Evolutionary conservation across 1,140 invertebrate species (phyloP), one percentile per base, ranked within the genome.

Genomic region (Cephus cinctus): DNA sequence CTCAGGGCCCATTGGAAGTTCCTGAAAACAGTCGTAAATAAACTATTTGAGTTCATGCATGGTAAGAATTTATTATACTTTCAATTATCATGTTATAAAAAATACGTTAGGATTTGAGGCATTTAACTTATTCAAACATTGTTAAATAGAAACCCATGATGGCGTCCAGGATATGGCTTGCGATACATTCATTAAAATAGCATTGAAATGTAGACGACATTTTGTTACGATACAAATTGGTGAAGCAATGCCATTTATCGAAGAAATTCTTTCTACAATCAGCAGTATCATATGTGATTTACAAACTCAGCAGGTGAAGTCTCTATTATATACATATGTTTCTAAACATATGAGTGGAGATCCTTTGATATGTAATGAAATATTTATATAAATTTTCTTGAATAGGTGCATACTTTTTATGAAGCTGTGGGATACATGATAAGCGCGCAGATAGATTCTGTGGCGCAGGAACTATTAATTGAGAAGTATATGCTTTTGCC

Each of bases 31-130:
- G 98, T 99, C 66, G 96, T 99, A 35, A 99, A 99, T 80, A 99
- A 99, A 80, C 80, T 99, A 23, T 99, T 99, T 80, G 98, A 99
- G 79, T 99, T 99, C 74, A 99, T 99, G 98, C 98, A 99, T 78
- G 89, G 86, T 88, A 65, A 76, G 77, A 59, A 23, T 42, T 16
- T n/a, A n/a, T n/a, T n/a, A n/a, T n/a, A n/a, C n/a, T n/a, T n/a
- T 43, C 36, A 34, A 38, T 16, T 15, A 9, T 21, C 1, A 15
- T 6, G 4, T n/a, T 12, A 27, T 31, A 16, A n/a, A n/a, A n/a
- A n/a, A n/a, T n/a, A n/a, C n/a, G n/a, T 32, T 46, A 27, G 18
- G 36, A 31, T 38, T 25, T 41, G 11, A 45, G 1, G 16, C 39
- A 49, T 39, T 39, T 44, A 25, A 12, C 49, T 41, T 52, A 12